Percentiles rank a stretch among this genome's conserved stretches.
phyloP scores from a whole-genome alignment of 2,113 vertebrate species.

The Salminus brasiliensis region DNA sequence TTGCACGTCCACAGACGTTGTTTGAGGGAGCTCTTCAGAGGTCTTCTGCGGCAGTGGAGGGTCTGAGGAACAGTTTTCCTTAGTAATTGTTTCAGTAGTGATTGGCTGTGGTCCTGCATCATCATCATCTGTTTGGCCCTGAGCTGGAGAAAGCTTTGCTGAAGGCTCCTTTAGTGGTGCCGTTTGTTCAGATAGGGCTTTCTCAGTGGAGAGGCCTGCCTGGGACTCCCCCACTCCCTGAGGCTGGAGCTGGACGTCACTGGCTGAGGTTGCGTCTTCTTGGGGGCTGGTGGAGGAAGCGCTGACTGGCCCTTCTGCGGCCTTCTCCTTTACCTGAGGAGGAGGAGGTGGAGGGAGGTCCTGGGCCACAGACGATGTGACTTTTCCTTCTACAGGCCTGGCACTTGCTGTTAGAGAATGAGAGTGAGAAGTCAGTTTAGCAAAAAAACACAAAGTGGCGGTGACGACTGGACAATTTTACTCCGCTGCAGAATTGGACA shows the following conservation, averaged over 20 bases:
- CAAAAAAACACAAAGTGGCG: neutral
- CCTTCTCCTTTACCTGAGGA: constrained; percentile 55
- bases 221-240: constrained; percentile 34
- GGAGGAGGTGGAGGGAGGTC: constrained; percentile 44
- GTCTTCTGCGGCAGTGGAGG: constrained; percentile 53
- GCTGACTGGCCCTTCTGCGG: constrained; percentile 25
- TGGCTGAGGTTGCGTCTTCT: constrained; percentile 17
- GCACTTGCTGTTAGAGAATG: constrained; percentile 70
- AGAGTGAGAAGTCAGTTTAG: constrained; percentile 32
- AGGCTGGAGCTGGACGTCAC: neutral
- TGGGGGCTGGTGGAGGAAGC: constrained; percentile 21
- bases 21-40: constrained; percentile 52
- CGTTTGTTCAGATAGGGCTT: neutral
- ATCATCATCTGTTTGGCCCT: neutral
- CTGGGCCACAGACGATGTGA: constrained; percentile 42
- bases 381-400: constrained; percentile 65
- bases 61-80: constrained; percentile 31
- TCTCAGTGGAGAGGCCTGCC: constrained; percentile 6
- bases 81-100: neutral
- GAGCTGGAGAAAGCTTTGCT: constrained; percentile 2
- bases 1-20: constrained; percentile 16
- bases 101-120: neutral
- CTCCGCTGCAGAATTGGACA: no score
- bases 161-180: neutral
- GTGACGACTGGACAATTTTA: neutral